Conservation (phyloP, 2,113 vertebrate species). For the Plectropomus leopardus region DNA sequence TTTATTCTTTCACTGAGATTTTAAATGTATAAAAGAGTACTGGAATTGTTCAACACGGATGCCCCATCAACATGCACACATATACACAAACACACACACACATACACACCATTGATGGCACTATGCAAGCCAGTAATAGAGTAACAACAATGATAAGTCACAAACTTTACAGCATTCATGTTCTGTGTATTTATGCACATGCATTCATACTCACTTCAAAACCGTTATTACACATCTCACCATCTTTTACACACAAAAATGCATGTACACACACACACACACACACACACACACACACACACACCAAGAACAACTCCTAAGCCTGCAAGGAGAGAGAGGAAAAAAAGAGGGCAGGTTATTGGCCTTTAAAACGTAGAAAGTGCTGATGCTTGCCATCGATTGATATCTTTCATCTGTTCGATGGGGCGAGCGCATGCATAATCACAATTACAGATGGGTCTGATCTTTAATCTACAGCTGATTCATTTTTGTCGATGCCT, state of each 20-base stretch:
- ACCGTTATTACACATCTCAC: not conserved
- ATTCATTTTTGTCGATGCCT: conserved; percentile 76
- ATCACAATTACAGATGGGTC: conserved; percentile 75
- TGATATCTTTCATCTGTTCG: conserved; percentile 74
- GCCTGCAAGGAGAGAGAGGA: conserved; percentile 41
- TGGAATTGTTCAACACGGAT: not conserved
- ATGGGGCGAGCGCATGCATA: conserved; percentile 76
- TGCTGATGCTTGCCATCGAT: conserved; percentile 78
- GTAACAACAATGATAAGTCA: not conserved
- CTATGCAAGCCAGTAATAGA: not conserved
- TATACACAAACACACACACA: not conserved
- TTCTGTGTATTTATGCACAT: not conserved
- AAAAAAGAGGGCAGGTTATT: conserved; percentile 56
- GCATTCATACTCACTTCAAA: not conserved
- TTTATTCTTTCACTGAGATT: not conserved
- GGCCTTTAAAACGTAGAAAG: conserved; percentile 71
- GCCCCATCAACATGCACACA: not conserved
- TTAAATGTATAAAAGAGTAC: not conserved
- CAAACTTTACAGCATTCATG: not conserved
- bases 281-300: not conserved
- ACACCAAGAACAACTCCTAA: not conserved
- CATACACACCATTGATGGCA: no score
- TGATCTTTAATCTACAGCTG: conserved; percentile 76
- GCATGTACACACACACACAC: not conserved
- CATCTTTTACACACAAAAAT: not conserved